phyloP scores from a whole-genome alignment of 2,888 invertebrate species.

The Callosobruchus maculatus region DNA sequence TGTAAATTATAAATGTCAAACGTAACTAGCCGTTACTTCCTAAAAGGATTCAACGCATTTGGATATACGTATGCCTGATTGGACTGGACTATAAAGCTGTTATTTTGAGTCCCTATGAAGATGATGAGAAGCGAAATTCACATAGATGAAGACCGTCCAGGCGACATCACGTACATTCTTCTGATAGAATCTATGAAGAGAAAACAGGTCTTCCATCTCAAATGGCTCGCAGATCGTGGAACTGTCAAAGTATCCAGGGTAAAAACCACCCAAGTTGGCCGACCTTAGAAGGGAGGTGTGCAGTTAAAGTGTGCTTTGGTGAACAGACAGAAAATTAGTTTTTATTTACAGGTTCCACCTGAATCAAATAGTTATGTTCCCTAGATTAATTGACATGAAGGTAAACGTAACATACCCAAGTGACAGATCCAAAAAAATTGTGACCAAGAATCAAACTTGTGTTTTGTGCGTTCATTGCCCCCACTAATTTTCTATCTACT shows the following conservation, averaged over 20 bases:
- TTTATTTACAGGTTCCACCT: slow-evolving; percentile 39
- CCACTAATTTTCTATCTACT: neutral
- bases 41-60: too few species aligned
- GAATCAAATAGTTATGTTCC: slow-evolving; percentile 61
- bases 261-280: neutral
- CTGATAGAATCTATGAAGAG: neutral
- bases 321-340: slow-evolving; percentile 28
- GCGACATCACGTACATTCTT: neutral
- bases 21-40: too few species aligned
- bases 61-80: too few species aligned
- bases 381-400: slow-evolving; percentile 83
- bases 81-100: too few species aligned
- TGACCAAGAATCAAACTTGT: slow-evolving; percentile 15
- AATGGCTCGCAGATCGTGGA: neutral
- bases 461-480: slow-evolving; percentile 27
- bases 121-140: too few species aligned
- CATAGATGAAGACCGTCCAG: neutral
- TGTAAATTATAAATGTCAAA: too few species aligned
- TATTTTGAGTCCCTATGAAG: too few species aligned
- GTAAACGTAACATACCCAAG: slow-evolving; percentile 54
- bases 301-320: slow-evolving; percentile 13
- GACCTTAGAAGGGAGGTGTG: slow-evolving; percentile 15
- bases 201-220: neutral
- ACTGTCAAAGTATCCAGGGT: neutral
- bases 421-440: slow-evolving; percentile 30